Evolutionary conservation across 1,140 invertebrate species (phyloP), one percentile per base, ranked within the genome.

Genomic region (Antheraea pernyi): DNA sequence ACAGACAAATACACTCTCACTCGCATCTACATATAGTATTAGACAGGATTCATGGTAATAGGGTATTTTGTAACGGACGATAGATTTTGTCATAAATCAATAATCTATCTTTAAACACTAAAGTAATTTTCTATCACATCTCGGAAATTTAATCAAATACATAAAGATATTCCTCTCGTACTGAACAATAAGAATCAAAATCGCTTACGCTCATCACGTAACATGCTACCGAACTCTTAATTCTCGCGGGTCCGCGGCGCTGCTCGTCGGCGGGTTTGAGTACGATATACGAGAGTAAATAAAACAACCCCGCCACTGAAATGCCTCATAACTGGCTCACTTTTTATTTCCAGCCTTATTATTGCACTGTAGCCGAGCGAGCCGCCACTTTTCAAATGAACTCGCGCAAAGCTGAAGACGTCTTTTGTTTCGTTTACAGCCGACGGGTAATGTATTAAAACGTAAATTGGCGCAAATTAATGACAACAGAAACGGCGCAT

Each of bases 271-370:
- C 48, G 66, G 59, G 67, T 68, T 68, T 70, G 72, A 78, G 53
- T 48, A 65, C 72, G 75, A 78, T 79, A 79, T 77, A 73, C 79
- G 79, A 75, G 79, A 75, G 72, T 72, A 81, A 81, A 81, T 77
- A 83, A 80, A 79, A 74, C 76, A 78, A 74, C 63, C 7, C 73
- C 60, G 65, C 71, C 73, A 75, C 79, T 83, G 74, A 80, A 81
- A 75, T 73, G 74, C 71, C 79, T 78, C 76, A 76, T 71, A 78
- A 78, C 70, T 67, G 68, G 71, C 75, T 73, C 70, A 73, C 70
- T 81, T 82, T 81, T 81, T 77, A 75, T 71, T 59, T 64, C 65
- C 59, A 65, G 63, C 71, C 72, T 76, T 78, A 78, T 80, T 78
- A 76, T 69, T 70, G 63, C 63, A 58, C 46, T 62, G 64, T 53